Conservation (phyloP, 1,140 invertebrate genomes). For the Drosophila sulfurigaster region DNA sequence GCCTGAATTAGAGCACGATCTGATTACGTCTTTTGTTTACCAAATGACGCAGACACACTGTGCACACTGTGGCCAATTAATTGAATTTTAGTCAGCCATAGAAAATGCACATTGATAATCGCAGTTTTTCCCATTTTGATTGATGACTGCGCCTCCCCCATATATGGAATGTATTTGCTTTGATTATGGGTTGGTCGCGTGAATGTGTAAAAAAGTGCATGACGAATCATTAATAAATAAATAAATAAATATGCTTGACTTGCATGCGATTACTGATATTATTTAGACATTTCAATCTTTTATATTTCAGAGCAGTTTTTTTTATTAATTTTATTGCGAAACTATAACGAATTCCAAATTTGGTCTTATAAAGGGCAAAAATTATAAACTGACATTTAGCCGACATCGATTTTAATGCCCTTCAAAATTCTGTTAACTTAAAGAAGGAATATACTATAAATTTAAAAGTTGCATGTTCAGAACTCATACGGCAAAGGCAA, state of each 20-base stretch:
- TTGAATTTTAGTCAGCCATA: constrained; percentile 59
- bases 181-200: constrained; percentile 14
- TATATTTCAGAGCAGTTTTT: neutral
- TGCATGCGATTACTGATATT: constrained; percentile 4
- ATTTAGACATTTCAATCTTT: neutral
- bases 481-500: no score
- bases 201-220: neutral
- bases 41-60: constrained; percentile 64
- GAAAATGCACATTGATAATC: constrained; percentile 51
- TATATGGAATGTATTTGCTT: neutral
- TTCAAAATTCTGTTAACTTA: no score
- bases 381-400: no score
- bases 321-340: neutral
- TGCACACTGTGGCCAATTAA: constrained; percentile 66
- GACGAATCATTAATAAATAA: constrained; percentile 19
- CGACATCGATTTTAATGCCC: no score
- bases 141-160: constrained; percentile 15
- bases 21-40: constrained; percentile 70
- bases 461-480: no score
- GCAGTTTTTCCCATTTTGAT: constrained; percentile 15
- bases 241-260: neutral
- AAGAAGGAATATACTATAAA: no score
- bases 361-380: neutral
- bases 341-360: neutral
- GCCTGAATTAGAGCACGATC: constrained; percentile 73